Percentiles rank a stretch among this genome's conserved stretches.
Evolutionary conservation across 2,888 invertebrate species (phyloP).

Genomic region (Calameuta filiformis): DNA sequence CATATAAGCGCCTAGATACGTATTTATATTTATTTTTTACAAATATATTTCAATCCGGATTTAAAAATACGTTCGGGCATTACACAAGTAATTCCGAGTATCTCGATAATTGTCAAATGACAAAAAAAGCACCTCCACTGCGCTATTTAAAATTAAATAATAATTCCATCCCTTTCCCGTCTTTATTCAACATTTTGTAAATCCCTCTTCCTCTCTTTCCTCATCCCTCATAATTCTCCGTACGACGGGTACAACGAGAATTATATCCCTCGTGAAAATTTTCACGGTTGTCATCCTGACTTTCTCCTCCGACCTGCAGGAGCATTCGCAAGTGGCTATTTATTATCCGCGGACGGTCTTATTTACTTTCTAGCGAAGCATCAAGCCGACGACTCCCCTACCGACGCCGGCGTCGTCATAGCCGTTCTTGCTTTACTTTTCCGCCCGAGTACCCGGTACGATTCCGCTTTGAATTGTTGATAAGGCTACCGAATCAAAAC

Average conservation of each 20-base stretch:
- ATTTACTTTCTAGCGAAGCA: not conserved
- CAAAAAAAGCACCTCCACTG: not conserved
- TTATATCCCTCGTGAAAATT: not conserved
- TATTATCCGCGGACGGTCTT: not conserved
- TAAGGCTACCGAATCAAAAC: not conserved
- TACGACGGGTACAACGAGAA: no score
- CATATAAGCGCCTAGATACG: not conserved
- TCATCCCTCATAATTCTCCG: not conserved
- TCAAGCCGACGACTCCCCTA: not conserved
- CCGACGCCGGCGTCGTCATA: not conserved
- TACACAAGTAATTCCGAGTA: no score
- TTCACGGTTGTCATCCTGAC: not conserved
- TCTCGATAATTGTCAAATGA: no score
- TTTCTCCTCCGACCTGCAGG: not conserved
- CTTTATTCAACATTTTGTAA: no score
- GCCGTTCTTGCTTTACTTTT: not conserved
- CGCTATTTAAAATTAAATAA: not conserved
- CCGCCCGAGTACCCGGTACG: not conserved
- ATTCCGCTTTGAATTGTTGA: not conserved
- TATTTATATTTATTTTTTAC: not conserved
- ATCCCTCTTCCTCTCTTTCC: not conserved
- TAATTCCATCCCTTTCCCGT: no score
- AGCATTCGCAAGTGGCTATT: not conserved
- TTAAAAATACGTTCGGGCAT: not conserved
- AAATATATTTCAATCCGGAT: not conserved